A percentile compares a stretch with the other conserved stretches of the same genome.
Evolutionary conservation across 2,797 vertebrate species (phyloP).

Genomic region (Poecile montanus): DNA sequence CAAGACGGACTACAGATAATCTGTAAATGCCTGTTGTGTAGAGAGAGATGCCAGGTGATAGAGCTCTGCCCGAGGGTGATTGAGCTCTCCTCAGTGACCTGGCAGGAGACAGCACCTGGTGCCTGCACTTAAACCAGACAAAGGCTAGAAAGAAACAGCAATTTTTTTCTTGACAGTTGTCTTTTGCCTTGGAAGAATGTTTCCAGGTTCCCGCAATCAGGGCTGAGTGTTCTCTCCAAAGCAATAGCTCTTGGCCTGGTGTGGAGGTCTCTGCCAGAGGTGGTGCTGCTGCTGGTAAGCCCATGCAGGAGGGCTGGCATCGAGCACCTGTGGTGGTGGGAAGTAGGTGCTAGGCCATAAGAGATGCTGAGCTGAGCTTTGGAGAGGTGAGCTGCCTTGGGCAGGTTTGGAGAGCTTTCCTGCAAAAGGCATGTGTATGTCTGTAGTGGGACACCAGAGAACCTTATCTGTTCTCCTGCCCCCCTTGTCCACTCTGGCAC

Average conservation of each 20-base stretch:
- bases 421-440: not conserved
- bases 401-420: not conserved
- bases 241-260: not conserved
- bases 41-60: not conserved
- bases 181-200: not conserved
- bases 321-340: not conserved
- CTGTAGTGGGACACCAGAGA: not conserved
- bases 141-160: not conserved
- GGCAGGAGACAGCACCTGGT: not conserved
- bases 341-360: not conserved
- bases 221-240: not conserved
- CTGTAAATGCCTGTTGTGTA: not conserved
- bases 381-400: not conserved
- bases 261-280: not conserved
- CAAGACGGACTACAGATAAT: not conserved
- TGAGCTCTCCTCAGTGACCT: not conserved
- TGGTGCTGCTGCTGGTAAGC: not conserved
- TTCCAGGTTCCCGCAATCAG: not conserved
- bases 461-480: not conserved
- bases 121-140: not conserved
- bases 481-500: rapidly evolving
- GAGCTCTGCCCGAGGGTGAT: not conserved
- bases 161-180: not conserved
- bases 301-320: not conserved
- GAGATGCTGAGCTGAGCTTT: not conserved